Percentiles rank a stretch among this genome's conserved stretches.
Conservation (phyloP, 2,113 vertebrate genomes). For the Oceanodroma tethys region DNA sequence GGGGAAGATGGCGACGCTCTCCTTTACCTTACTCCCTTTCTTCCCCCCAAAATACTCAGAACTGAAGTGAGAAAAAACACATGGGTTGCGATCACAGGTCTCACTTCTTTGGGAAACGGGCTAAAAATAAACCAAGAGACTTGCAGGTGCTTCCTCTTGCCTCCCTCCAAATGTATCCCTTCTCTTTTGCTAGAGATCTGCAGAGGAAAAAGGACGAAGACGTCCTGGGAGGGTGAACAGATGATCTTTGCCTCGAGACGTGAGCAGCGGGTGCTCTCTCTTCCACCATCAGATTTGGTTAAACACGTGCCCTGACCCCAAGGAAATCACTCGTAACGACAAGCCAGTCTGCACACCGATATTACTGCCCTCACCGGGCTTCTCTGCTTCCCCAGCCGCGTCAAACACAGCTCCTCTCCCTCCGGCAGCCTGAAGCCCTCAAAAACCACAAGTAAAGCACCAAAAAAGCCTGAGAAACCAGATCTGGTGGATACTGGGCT, state of each 20-base stretch:
- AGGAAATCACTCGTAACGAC: accelerated
- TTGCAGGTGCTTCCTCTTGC: background rate
- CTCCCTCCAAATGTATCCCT: background rate
- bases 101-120: background rate
- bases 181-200: background rate
- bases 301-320: accelerated
- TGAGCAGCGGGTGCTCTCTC: background rate
- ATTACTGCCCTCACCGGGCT: accelerated
- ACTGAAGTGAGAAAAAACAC: background rate
- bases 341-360: accelerated
- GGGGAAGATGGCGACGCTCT: background rate
- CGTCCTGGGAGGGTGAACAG: background rate
- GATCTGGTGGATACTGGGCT: background rate
- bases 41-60: background rate
- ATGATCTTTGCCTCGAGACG: accelerated
- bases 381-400: background rate
- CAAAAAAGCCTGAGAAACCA: background rate
- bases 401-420: background rate
- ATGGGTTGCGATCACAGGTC: accelerated
- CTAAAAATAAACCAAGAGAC: background rate
- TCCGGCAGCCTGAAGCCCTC: background rate
- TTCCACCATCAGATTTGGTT: background rate
- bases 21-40: background rate
- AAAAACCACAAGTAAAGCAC: background rate
- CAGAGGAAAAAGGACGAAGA: background rate